Evolutionary conservation across 2,113 vertebrate genomes (phyloP).

Genomic region (Toxostoma redivivum): DNA sequence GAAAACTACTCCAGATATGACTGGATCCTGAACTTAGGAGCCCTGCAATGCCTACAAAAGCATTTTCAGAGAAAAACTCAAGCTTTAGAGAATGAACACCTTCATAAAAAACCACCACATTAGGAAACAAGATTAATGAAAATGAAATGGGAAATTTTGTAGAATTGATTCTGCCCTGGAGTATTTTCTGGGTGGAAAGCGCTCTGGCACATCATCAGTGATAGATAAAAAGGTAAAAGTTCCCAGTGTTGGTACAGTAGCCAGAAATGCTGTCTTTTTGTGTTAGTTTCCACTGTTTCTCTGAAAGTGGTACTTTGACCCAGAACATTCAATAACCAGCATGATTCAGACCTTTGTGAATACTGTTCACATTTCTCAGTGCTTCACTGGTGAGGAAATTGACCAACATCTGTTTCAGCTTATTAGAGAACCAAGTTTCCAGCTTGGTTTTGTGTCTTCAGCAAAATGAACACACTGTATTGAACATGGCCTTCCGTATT

Average conservation of each 20-base stretch:
- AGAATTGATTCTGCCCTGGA: not conserved
- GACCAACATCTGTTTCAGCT: not conserved
- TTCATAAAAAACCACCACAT: not conserved
- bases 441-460: not conserved
- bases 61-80: not conserved
- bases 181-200: not conserved
- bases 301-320: not conserved
- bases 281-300: not conserved
- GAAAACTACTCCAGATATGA: not conserved
- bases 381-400: not conserved
- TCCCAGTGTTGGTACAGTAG: not conserved
- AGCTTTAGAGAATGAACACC: not conserved
- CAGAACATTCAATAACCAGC: not conserved
- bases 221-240: not conserved
- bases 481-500: not conserved
- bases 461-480: not conserved
- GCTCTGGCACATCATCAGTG: not conserved
- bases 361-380: not conserved
- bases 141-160: not conserved
- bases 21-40: not conserved
- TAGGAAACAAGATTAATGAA: not conserved
- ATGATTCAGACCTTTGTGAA: not conserved
- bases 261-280: not conserved
- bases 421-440: not conserved
- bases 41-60: not conserved